Conservation (phyloP, 1,140 invertebrate species). For the Zaprionus lachaisei region DNA sequence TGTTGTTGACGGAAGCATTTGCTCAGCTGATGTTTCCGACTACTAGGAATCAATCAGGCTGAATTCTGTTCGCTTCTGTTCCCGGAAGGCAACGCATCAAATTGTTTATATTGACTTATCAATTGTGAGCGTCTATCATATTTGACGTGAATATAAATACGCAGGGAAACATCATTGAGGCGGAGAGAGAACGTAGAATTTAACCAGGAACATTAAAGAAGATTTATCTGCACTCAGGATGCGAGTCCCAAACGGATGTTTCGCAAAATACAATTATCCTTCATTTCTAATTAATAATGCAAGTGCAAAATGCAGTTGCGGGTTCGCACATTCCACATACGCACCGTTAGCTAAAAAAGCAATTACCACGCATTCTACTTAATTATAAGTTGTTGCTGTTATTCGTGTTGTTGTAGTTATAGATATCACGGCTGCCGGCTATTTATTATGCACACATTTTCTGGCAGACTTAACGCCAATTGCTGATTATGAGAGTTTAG, state of each 20-base stretch:
- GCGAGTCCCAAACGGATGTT: background rate
- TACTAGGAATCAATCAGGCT: conserved; percentile 29
- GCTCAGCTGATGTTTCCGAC: conserved; percentile 27
- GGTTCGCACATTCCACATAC: conserved; percentile 28
- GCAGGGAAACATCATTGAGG: background rate
- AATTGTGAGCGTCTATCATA: conserved; percentile 1
- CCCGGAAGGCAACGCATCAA: conserved; percentile 32
- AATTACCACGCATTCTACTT: conserved; percentile 58
- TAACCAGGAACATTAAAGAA: background rate
- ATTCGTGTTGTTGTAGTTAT: conserved; percentile 12
- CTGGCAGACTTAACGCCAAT: conserved; percentile 30
- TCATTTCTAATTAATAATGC: conserved; percentile 62
- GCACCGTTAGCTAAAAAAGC: conserved; percentile 58
- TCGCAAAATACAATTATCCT: conserved; percentile 49
- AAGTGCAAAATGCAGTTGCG: conserved; percentile 20
- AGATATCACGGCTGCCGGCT: conserved; percentile 1
- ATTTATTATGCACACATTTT: conserved; percentile 44
- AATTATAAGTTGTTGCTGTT: conserved; percentile 46
- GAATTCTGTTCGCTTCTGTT: conserved; percentile 3
- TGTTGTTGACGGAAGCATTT: conserved; percentile 37
- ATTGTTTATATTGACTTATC: conserved; percentile 11
- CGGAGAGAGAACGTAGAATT: background rate
- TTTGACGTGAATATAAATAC: background rate
- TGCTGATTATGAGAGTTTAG: conserved; percentile 53
- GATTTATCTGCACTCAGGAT: conserved; percentile 5